A percentile compares a stretch with the other conserved stretches of the same genome.
Conservation (phyloP, 2,113 vertebrate species). For the Xiphophorus couchianus region DNA sequence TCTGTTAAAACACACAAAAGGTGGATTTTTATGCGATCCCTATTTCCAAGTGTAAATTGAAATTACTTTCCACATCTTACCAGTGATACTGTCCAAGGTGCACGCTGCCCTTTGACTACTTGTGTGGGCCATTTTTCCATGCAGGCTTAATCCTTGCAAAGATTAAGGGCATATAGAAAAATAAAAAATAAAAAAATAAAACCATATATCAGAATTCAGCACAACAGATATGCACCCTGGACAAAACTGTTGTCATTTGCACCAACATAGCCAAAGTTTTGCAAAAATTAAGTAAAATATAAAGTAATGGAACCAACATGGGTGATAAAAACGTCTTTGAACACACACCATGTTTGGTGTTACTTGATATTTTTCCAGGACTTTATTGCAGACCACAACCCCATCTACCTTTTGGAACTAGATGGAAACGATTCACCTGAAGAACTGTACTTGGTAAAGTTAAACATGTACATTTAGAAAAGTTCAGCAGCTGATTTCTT, state of each 20-base stretch:
- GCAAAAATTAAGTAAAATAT: neutral
- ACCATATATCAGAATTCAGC: neutral
- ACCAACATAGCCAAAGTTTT: neutral
- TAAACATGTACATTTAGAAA: neutral
- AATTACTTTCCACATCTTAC: no score
- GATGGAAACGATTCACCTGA: conserved; percentile 86
- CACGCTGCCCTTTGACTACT: neutral
- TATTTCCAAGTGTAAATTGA: neutral
- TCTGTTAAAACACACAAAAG: neutral
- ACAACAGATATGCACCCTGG: neutral
- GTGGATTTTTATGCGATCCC: neutral
- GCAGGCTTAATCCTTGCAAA: no score
- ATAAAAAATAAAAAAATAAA: neutral
- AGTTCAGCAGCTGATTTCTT: neutral
- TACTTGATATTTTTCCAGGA: conserved; percentile 76
- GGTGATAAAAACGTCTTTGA: neutral
- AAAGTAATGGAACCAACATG: neutral
- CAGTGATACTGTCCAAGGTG: no score
- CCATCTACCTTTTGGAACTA: conserved; percentile 85
- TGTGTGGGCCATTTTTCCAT: neutral
- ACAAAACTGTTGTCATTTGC: neutral
- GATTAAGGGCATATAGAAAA: no score
- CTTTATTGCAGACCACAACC: conserved; percentile 84
- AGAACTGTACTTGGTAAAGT: conserved; percentile 81
- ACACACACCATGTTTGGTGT: neutral